Base-by-base conservation (phyloP, 2,113 vertebrate species). In the Turnix velox region DNA sequence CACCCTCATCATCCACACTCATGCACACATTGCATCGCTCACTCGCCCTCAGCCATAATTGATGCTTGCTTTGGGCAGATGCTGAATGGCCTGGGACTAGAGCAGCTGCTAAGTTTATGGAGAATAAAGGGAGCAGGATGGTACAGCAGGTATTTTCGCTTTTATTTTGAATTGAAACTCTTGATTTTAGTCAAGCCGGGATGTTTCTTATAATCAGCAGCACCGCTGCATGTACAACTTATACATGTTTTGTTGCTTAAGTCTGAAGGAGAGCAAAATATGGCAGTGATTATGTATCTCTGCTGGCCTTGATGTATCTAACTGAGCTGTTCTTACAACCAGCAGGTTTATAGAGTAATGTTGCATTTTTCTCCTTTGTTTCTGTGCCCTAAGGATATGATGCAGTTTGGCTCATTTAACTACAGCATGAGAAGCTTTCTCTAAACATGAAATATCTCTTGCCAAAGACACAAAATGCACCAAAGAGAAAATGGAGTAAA, bases 111-210 rank as follows among this genome's bases (percentile, higher is more conserved):
- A 96, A 97, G 95, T 98, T 97, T 98, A 98, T 98, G 98, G 98
- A 98, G 97, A 97, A 97, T 96, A 97, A 97, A 97, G 97, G 94
- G 96, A 98, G 94, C 97, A 97, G 97, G 49, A 98, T 98, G 98
- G 98, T 98, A 92, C 98, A 97, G 98, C 98, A 99, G 98, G 98
- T 98, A 98, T 97, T 97, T 97, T 46, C 77, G n/a, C 91, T 97
- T 96, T 77, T 96, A 93, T 94, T 97, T 97, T 96, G 94, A 43
- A 92, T 97, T n/a, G 73, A 72, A 93, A 88, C 85, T 94, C 69
- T 66, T 57, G 54, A 63, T 94, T 92, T 88, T 80, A 54, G 83
- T 25, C 54, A 59, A 83, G 69, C 43, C 22, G 73, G 65, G 88
- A 46, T 28, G 39, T 77, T 75, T 89, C 72, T 85, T 48, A 8